phyloP scores from a whole-genome alignment of 2,888 invertebrate species.

The Liodrosophila aerea region DNA sequence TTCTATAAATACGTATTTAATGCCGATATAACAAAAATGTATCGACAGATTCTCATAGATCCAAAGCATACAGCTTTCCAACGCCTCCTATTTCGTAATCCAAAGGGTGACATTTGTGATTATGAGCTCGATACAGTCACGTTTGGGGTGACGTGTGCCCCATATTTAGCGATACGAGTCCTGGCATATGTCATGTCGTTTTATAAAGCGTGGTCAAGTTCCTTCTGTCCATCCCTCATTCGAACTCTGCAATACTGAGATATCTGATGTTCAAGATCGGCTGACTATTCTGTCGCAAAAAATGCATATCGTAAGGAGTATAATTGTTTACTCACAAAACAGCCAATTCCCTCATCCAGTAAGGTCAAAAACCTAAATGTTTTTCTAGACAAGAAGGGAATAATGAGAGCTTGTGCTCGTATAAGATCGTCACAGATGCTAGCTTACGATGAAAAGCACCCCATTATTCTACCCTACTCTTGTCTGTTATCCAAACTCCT shows the following conservation, averaged over 20 bases:
- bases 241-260: background rate
- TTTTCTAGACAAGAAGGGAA: background rate
- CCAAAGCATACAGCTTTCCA: background rate
- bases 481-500: background rate
- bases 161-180: background rate
- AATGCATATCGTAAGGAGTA: background rate
- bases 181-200: too few species aligned
- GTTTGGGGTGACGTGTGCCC: conserved; percentile 12
- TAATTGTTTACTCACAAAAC: background rate
- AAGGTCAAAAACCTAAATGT: background rate
- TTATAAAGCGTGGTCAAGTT: background rate
- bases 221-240: background rate
- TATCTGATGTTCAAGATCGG: background rate
- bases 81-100: conserved; percentile 2
- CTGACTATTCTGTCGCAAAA: background rate
- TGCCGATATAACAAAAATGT: conserved; percentile 10
- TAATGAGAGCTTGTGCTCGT: background rate
- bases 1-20: conserved; percentile 1
- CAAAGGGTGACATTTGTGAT: conserved; percentile 2
- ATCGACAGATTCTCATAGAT: conserved; percentile 1
- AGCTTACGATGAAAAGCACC: background rate
- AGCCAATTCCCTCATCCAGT: background rate
- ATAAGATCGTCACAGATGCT: background rate
- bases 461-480: background rate
- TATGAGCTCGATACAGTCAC: conserved; percentile 10